phyloP scores from a whole-genome alignment of 2,113 vertebrate genomes.

The Gasterosteus nipponicus region DNA sequence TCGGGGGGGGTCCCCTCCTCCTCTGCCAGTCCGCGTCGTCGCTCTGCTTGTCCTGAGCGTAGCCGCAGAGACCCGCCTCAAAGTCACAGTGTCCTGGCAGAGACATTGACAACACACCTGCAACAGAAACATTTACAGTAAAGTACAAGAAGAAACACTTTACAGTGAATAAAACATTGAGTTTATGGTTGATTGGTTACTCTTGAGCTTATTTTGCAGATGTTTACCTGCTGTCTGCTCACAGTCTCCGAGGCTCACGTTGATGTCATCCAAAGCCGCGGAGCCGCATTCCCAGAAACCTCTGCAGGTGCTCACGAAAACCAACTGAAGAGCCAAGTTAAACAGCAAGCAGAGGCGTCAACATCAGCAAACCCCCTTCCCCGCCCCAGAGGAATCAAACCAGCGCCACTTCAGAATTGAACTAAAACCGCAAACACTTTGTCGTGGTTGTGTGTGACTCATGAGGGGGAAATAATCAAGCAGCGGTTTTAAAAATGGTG shows the following conservation, averaged over 20 bases:
- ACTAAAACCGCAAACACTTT: background rate
- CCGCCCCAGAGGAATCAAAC: background rate
- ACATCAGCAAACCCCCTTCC: too few relatives aligned
- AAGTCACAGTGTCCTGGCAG: constrained; percentile 89
- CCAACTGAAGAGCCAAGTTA: constrained; percentile 79
- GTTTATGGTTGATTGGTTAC: background rate
- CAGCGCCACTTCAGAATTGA: background rate
- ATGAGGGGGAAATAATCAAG: background rate
- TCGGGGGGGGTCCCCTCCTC: constrained; percentile 89
- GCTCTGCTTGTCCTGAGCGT: constrained; percentile 85
- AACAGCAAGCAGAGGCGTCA: background rate
- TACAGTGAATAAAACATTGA: background rate
- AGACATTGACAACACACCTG: constrained; percentile 72
- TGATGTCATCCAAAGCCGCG: constrained; percentile 92
- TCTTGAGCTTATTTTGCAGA: background rate
- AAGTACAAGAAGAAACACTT: too few relatives aligned
- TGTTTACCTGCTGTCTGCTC: constrained; percentile 78
- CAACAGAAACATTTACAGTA: background rate
- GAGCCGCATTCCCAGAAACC: constrained; percentile 94
- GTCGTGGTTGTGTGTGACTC: background rate
- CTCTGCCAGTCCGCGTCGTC: constrained; percentile 87
- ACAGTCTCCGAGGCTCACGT: constrained; percentile 88
- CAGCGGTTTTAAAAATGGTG: background rate
- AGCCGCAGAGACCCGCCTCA: constrained; percentile 88
- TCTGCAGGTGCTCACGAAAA: constrained; percentile 91